These are phyloP conservation scores for Zeugodacus cucurbitae DNA, from an alignment of 1,140 invertebrate species.

Conservation along the genomic window DNA sequence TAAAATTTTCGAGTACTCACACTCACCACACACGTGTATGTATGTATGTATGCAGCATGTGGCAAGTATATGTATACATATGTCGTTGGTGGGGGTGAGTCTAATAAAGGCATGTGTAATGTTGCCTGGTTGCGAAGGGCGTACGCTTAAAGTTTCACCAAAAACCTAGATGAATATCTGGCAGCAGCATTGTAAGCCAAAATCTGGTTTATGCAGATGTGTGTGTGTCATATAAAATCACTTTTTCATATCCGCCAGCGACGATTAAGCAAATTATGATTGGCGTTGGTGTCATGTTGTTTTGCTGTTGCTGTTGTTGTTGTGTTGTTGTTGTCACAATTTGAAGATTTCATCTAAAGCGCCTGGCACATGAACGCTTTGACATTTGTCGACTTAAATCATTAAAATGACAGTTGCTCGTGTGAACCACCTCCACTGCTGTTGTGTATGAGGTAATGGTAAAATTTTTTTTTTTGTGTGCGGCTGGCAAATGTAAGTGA, in stretches of 20 bases:
- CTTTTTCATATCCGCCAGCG: conserved; percentile 39
- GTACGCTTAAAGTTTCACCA: neutral
- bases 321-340: neutral
- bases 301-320: neutral
- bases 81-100: too few relatives aligned
- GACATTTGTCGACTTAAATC: conserved; percentile 12
- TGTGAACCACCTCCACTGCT: neutral
- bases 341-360: neutral
- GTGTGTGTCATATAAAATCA: conserved; percentile 17
- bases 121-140: neutral
- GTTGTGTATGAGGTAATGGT: neutral
- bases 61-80: neutral
- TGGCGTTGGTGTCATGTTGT: neutral
- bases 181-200: neutral
- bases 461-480: neutral
- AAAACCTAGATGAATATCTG: neutral
- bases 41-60: neutral
- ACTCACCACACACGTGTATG: neutral
- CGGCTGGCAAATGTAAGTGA: neutral
- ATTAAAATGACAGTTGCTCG: neutral
- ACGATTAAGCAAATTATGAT: conserved; percentile 41
- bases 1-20: neutral
- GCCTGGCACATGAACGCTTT: neutral
- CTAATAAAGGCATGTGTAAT: neutral
- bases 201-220: neutral